phyloP scores from a whole-genome alignment of 1,140 invertebrate genomes.

The Drosophila trapezifrons region DNA sequence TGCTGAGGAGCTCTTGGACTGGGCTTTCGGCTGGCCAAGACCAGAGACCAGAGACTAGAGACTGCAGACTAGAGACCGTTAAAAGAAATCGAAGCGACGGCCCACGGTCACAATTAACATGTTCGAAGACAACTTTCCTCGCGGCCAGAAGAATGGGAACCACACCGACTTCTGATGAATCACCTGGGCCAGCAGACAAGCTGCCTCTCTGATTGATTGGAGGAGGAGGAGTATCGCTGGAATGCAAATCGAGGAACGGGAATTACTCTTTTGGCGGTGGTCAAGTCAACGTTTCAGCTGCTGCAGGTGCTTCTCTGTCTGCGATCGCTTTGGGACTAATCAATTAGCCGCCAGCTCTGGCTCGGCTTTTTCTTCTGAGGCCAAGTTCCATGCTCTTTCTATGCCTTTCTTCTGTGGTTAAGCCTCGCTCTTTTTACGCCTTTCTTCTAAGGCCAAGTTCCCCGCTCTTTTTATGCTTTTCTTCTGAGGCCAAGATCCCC shows the following conservation, averaged over 20 bases:
- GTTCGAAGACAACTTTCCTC: conserved; percentile 76
- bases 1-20: too few relatives aligned
- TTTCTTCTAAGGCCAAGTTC: conserved; percentile 7
- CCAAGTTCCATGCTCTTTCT: neutral
- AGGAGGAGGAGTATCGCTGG: too few relatives aligned
- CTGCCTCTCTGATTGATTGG: neutral
- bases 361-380: conserved; percentile 8
- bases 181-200: conserved; percentile 16
- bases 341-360: conserved; percentile 46
- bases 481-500: conserved; percentile 2
- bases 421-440: conserved; percentile 1
- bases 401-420: conserved; percentile 11
- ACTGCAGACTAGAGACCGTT: conserved; percentile 17
- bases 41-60: neutral
- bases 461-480: conserved; percentile 11
- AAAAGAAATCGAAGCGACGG: conserved; percentile 48
- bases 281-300: neutral
- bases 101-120: conserved; percentile 73
- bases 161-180: conserved; percentile 52
- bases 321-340: conserved; percentile 64
- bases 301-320: conserved; percentile 24
- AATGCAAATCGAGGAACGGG: conserved; percentile 48
- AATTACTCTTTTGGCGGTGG: conserved; percentile 20
- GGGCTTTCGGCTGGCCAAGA: too few relatives aligned
- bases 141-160: conserved; percentile 19